These are phyloP conservation scores for Suncus etruscus DNA, from an alignment of 2,113 vertebrate species.

Conservation along the genomic window DNA sequence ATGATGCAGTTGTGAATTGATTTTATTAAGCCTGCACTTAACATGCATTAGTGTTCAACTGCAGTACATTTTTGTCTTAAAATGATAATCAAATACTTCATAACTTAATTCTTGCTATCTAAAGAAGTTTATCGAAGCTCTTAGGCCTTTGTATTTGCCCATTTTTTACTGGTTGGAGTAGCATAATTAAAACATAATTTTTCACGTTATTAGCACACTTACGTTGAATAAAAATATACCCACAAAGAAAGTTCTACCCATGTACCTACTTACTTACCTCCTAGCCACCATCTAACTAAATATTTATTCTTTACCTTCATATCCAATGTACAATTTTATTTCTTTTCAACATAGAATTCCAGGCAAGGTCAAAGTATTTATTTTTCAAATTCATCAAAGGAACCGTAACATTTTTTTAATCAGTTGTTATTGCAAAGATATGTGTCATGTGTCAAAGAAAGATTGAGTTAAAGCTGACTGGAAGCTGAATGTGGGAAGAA, in stretches of 20 bases:
- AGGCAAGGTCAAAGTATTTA: neutral
- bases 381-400: neutral
- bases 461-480: neutral
- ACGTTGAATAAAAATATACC: constrained; percentile 12
- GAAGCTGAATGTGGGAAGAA: constrained; percentile 23
- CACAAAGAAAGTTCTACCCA: neutral
- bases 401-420: constrained; percentile 1
- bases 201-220: neutral
- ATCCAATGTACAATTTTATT: neutral
- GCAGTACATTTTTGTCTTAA: neutral
- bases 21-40: neutral
- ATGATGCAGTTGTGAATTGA: neutral
- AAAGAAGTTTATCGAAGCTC: neutral
- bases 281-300: neutral
- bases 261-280: neutral
- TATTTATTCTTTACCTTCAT: neutral
- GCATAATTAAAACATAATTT: too few species aligned
- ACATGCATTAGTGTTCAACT: neutral
- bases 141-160: constrained; percentile 20
- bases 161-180: neutral
- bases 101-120: constrained; percentile 19
- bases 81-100: neutral
- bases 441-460: constrained; percentile 19
- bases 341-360: constrained; percentile 22
- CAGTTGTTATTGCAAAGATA: neutral